Evolutionary conservation across 2,888 invertebrate species (phyloP), one percentile per base, ranked within the genome.

Genomic region (Drosophila fungiperda): DNA sequence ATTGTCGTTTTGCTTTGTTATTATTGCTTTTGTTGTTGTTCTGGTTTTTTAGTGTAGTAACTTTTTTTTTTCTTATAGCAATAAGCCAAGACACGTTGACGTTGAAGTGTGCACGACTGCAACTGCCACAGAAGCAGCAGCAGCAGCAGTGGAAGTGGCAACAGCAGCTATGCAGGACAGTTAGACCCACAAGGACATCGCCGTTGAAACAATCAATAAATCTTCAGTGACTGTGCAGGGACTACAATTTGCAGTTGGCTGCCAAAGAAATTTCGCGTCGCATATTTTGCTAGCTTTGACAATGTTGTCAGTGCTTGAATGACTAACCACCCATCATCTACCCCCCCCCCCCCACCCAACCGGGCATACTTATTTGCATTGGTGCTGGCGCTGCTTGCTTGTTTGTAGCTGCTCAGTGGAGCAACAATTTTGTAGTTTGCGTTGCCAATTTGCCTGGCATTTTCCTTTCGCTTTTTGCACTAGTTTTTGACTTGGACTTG

Each of bases 371-470:
- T 68, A 79, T 78, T 78, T 71, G 78, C 79, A 78, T 78, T 68
- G 55, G 40, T 52, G 61, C 35, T 65, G 33, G 45, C 48, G 62
- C 69, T 42, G 57, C 53, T 17, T 54, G 61, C 73, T 67, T 79
- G 71, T 81, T 85, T 87, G 88, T 83, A 70, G 75, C 68, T 83
- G 85, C 66, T 79, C 66, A 80, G 73, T 85, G 80, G 53, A 76
- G 85, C 88, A 83, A 72, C 79, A 74, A 81, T 87, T 85, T 86
- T 83, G 86, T 68, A 86, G 86, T 86, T 88, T 83, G 88, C 73
- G 69, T 74, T 74, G 88, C 86, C 88, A 85, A 88, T 85, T 85
- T 86, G 88, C 73, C 70, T 78, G 78, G 68, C 82, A 70, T 74
- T 78, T 76, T 84, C 55, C 68, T 71, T 68, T 73, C 63, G 68